phyloP scores from a whole-genome alignment of 2,113 vertebrate genomes.

The Hyperopisus bebe region DNA sequence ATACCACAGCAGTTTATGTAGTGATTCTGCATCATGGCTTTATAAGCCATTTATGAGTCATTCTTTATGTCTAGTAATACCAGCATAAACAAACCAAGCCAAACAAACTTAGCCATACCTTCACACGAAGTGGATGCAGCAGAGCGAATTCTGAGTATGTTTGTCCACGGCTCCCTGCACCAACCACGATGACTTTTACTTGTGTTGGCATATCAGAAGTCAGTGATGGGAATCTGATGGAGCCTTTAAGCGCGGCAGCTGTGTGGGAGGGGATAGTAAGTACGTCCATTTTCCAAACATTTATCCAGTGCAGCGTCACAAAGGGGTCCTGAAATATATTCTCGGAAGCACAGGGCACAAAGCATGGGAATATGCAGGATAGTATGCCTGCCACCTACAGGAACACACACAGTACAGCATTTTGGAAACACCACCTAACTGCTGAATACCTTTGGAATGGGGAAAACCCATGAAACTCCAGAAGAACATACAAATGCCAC shows the following conservation, averaged over 20 bases:
- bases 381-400: neutral
- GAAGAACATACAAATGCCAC: neutral
- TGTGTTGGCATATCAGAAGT: constrained; percentile 45
- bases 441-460: neutral
- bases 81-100: neutral
- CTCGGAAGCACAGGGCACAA: neutral
- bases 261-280: neutral
- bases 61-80: neutral
- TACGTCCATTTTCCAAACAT: neutral
- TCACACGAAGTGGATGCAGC: constrained; percentile 55
- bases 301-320: neutral
- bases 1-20: neutral
- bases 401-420: neutral
- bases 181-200: constrained; percentile 60
- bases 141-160: constrained; percentile 53
- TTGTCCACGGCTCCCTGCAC: constrained; percentile 60
- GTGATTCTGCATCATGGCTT: neutral
- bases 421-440: neutral
- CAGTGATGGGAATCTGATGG: neutral
- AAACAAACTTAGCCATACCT: constrained; percentile 39
- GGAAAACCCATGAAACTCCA: neutral
- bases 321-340: neutral
- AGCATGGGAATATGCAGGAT: neutral
- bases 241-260: neutral
- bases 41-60: neutral